Conservation (phyloP, 2,888 invertebrate species). For the Lasioglossum morio region DNA sequence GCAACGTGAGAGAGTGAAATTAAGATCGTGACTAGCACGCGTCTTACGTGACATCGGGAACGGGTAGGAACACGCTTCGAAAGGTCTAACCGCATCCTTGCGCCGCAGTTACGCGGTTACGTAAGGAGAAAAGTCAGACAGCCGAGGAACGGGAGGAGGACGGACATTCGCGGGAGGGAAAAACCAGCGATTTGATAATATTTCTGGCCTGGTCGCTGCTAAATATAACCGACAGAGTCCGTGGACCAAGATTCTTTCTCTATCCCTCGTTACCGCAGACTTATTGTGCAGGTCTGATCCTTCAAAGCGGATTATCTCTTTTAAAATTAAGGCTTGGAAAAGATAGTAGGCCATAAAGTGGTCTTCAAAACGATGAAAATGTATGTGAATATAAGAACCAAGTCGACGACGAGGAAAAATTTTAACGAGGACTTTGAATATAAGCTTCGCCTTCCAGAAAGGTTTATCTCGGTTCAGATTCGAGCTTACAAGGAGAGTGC, state of each 20-base stretch:
- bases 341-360: fast-evolving
- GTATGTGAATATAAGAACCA: not conserved
- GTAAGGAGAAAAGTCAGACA: slow-evolving; percentile 68
- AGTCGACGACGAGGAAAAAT: not conserved
- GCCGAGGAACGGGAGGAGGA: slow-evolving; percentile 22
- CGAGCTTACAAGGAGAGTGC: too few relatives aligned
- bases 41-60: slow-evolving; percentile 72
- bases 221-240: not conserved
- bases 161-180: slow-evolving; percentile 5
- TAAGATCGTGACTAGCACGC: slow-evolving; percentile 70
- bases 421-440: not conserved
- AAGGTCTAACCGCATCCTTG: slow-evolving; percentile 75
- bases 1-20: slow-evolving; percentile 68
- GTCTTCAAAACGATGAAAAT: not conserved
- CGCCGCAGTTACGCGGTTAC: slow-evolving; percentile 71
- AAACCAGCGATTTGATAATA: slow-evolving; percentile 32
- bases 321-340: not conserved
- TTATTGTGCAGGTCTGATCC: not conserved
- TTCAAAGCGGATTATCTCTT: not conserved
- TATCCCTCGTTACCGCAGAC: too few relatives aligned
- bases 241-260: not conserved
- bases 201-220: not conserved
- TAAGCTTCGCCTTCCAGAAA: not conserved
- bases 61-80: slow-evolving; percentile 67
- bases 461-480: not conserved